phyloP scores from a whole-genome alignment of 2,113 vertebrate genomes.

The Apodemus sylvaticus region DNA sequence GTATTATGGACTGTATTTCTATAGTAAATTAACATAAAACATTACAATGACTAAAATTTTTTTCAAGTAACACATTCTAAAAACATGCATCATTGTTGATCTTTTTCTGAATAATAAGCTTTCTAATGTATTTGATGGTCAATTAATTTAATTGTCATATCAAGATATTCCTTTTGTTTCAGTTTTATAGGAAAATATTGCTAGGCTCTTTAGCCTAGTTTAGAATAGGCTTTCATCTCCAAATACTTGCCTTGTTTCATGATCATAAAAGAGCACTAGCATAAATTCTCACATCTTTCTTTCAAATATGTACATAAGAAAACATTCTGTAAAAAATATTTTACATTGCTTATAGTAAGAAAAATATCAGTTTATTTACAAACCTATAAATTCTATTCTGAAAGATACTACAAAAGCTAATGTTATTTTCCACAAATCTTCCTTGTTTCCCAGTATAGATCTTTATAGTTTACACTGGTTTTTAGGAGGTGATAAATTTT shows the following conservation, averaged over 20 bases:
- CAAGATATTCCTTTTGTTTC: neutral
- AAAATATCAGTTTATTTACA: slow-evolving; percentile 34
- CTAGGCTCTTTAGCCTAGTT: neutral
- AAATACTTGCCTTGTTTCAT: neutral
- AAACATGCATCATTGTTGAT: neutral
- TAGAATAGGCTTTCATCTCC: too few species aligned
- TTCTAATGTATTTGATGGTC: neutral
- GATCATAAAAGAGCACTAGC: neutral
- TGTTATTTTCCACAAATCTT: slow-evolving; percentile 61
- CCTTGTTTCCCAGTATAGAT: neutral
- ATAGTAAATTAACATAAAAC: neutral
- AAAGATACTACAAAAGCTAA: slow-evolving; percentile 47
- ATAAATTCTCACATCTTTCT: neutral
- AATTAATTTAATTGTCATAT: neutral
- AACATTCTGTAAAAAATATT: neutral
- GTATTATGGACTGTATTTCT: neutral
- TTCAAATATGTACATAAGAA: neutral
- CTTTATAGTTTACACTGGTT: neutral
- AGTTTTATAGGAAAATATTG: neutral
- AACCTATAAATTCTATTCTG: slow-evolving; percentile 39
- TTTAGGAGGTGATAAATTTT: slow-evolving; percentile 58
- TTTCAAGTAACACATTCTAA: neutral
- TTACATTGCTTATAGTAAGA: slow-evolving; percentile 17
- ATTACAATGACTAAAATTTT: neutral
- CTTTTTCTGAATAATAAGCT: neutral